Base-by-base conservation (phyloP, 2,888 invertebrate genomes). In the Junonia oenone region DNA sequence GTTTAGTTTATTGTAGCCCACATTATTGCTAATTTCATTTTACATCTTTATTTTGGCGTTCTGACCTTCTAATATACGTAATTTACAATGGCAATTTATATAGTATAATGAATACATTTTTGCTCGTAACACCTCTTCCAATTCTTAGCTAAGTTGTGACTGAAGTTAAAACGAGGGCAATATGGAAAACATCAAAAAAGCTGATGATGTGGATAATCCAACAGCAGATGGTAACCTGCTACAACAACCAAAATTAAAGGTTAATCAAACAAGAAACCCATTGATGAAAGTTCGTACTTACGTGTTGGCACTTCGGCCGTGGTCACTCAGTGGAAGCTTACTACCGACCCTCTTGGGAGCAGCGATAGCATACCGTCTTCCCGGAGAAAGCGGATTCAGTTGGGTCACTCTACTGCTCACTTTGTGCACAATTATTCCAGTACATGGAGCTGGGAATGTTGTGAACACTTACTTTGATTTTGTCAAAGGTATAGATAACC, bases 391-490 rank as follows among this genome's bases (percentile, higher is more conserved):
- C 29, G 94, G 94, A 61, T 97, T 98, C 81, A 96, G 94, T 75
- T 93, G 95, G 89, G 84, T 95, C 58, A 94, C 95, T 0, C 92
- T 98, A 64, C 71, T 98, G 43, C 91, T 97, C 11, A 97, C 98
- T 2, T 90, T 96, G 48, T 93, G 96, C 68, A 98, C 97, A 2
- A 95, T 97, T 17, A 92, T 98, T 58, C 96, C 96, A 0, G 98
- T 98, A 2, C 98, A 99, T 77, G 97, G 98, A 59, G 98, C 98
- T 59, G 98, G 98, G 51, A 99, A 99, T 84, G 94, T 98, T 37
- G 98, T 99, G 19, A 98, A 98, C 81, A 98, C 98, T 0, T 98
- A 98, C 80, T 98, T 95, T 78, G 98, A 99, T 83, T 99, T 96
- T 76, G 94, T 96, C 29, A 97, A 97, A 88, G 98, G 96, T 45